Evolutionary conservation across 2,113 vertebrate species (phyloP).

Genomic region (Myotis yumanensis): DNA sequence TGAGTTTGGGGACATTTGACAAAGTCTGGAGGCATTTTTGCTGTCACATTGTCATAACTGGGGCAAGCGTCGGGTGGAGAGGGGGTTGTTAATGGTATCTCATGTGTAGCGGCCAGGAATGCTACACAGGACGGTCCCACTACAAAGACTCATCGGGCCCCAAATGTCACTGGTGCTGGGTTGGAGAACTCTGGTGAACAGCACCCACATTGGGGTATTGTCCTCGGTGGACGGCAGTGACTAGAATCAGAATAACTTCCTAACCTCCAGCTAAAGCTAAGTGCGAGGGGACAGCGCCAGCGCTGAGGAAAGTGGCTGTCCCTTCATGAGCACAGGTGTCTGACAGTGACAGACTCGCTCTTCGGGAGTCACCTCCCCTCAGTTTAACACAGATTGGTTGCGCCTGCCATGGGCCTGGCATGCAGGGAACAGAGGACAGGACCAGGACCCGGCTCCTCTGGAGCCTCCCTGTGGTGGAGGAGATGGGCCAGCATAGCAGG

Average conservation of each 20-base stretch:
- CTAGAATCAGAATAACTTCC: neutral
- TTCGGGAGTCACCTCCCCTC: accelerated
- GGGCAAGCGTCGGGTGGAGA: neutral
- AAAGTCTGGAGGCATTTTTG: neutral
- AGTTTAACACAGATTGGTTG: accelerated
- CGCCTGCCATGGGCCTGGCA: accelerated
- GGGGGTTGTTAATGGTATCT: too few relatives aligned
- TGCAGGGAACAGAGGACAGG: accelerated
- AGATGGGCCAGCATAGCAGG: accelerated
- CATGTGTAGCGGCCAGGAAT: neutral
- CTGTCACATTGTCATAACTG: neutral
- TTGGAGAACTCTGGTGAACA: accelerated
- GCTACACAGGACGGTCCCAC: accelerated
- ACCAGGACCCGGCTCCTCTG: accelerated
- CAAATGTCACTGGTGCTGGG: accelerated
- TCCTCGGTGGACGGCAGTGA: accelerated
- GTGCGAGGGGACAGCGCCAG: neutral
- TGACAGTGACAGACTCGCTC: neutral
- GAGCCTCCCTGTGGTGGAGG: neutral
- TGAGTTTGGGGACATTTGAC: too few relatives aligned
- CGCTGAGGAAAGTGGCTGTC: neutral
- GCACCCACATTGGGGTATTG: accelerated
- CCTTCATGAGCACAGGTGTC: neutral
- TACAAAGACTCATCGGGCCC: accelerated
- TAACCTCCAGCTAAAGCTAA: neutral